These are phyloP conservation scores for Psylliodes chrysocephalus DNA, from an alignment of 2,888 invertebrate species.

Conservation along the genomic window DNA sequence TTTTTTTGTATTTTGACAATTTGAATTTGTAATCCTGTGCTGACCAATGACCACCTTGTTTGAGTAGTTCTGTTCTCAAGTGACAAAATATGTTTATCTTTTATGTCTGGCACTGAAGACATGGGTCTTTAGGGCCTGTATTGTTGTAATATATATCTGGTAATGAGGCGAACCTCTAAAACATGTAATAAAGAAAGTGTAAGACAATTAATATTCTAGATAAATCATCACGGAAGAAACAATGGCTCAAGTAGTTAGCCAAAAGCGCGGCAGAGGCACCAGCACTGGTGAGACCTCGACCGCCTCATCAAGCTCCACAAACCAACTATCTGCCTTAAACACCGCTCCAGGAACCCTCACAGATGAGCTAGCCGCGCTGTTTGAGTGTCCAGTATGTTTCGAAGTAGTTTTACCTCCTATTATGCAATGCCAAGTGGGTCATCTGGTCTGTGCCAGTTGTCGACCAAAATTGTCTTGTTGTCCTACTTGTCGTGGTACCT, in stretches of 20 bases:
- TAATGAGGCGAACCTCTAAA: no score
- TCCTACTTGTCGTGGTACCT: conserved; percentile 96
- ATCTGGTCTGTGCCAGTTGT: conserved; percentile 97
- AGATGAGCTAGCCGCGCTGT: conserved; percentile 89
- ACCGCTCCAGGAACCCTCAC: conserved; percentile 75
- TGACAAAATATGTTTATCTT: no score
- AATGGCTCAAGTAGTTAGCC: conserved; percentile 57
- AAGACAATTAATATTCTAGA: no score
- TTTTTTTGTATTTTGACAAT: no score
- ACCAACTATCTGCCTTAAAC: conserved; percentile 52
- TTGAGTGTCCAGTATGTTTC: conserved; percentile 98
- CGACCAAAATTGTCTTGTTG: conserved; percentile 96
- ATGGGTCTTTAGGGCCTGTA: no score
- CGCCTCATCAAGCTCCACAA: conserved; percentile 52
- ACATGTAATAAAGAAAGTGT: no score
- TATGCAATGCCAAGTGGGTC: conserved; percentile 98
- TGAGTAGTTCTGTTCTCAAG: no score
- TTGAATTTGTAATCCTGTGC: no score
- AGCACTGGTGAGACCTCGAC: conserved; percentile 53
- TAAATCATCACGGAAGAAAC: conserved; percentile 17
- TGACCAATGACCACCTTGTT: no score
- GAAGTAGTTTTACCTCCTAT: conserved; percentile 99
- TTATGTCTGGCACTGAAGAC: no score
- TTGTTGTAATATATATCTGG: no score
- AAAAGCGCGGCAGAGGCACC: conserved; percentile 55